Base-by-base conservation (phyloP, 2,888 invertebrate species). In the Glaucopsyche alexis region DNA sequence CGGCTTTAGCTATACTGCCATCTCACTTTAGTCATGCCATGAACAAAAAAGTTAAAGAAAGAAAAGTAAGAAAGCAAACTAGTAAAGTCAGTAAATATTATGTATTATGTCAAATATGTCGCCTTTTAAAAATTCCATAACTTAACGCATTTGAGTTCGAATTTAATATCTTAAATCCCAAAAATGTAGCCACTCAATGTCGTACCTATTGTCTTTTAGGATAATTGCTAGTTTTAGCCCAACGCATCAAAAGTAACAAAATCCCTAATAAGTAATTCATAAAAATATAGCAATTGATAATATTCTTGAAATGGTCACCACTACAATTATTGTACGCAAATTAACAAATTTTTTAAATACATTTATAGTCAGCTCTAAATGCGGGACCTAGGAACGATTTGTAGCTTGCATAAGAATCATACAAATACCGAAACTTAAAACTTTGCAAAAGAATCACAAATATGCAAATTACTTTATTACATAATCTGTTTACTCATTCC, bases 221-320 rank as follows among this genome's bases (percentile, higher is more conserved):
- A 78, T 77, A 77, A 74, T 75, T 77, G 77, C 76, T 76, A 77
- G 71, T 78, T 78, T 78, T 76, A 75, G 73, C 74, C 45, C 65
- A 71, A 50, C 19, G 74, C 76, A 74, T 73, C 75, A 78, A 78
- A 78, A 78, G 72, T 76, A 77, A 77, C 76, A 79, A 71, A 77
- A 77, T 75, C 75, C 73, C 55, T 52, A 14, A 45, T 19, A 71
- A 29, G 60, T 40, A 65, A 65, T 52, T 55, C 16, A 40, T 13
- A 40, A 40, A 14, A 40, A 9, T 38, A 29, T 60, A 60, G 42
- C 16, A 29, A 71, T 64, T 19, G 40, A 8, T 64, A 38, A 29
- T 40, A 50, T n/a, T 50, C n/a, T 50, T 50, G n/a, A n/a, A 52
- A 52, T 16, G 4, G 6, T 16, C 52, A 52, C 16, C 16, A 16